Evolutionary conservation across 2,113 vertebrate species (phyloP), one percentile per base, ranked within the genome.

Genomic region (Gavia stellata): DNA sequence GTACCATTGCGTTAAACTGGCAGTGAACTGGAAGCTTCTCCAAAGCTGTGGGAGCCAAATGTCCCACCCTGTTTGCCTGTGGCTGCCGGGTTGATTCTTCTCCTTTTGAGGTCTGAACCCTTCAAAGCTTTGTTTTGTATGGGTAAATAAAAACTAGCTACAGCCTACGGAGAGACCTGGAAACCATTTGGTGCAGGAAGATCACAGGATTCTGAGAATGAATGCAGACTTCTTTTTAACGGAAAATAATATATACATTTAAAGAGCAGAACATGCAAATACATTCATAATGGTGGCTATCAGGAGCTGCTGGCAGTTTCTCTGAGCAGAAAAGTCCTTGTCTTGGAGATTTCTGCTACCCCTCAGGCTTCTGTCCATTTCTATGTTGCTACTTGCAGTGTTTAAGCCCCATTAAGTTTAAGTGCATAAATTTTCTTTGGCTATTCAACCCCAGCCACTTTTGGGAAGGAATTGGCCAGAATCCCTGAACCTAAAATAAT

Each of bases 381-480:
- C 45, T 80, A 0, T 45, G 61, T 81, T 72, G 36, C 80, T 79
- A 77, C 86, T 91, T 87, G 70, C 70, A 92, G 24, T 62, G 36
- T 96, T 96, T 79, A 92, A 96, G 81, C 65, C 49, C 88, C 81
- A 79, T 94, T 89, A 95, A 92, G 45, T 90, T 96, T 93, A 94
- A 95, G 80, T 84, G 86, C 84, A 71, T 92, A 87, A 28, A 92
- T 96, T 92, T 83, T 93, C 95, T 87, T 94, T 50, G 83, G 62
- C 88, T 97, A 49, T 92, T 95, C 84, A 95, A 90, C 58, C 28
- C 53, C 50, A 66, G 24, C n/a, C 74, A 62, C 89, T 86, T 91
- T 95, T 66, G 89, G 90, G 84, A 95, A 88, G 86, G 82, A 94
- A 92, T 73, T 94, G 95, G 89, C 84, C 38, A 85, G 86, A 95